Evolutionary conservation across 2,888 invertebrate genomes (phyloP).

Genomic region (Pandemis corylana): DNA sequence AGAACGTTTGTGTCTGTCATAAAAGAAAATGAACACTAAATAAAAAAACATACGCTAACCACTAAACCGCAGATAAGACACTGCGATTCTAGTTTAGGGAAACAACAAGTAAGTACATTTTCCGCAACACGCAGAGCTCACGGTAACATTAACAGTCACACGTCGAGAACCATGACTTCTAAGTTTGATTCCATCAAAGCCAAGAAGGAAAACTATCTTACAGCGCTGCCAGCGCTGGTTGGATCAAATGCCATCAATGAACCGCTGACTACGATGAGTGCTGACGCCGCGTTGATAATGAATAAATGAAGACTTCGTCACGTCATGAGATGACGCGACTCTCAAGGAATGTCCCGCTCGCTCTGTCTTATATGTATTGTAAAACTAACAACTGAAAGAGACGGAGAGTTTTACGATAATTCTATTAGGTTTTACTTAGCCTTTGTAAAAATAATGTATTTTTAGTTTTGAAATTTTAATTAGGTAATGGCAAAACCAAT

Average conservation of each 20-base stretch:
- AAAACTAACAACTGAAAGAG: slow-evolving; percentile 41
- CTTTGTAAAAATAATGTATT: background rate
- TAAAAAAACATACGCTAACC: background rate
- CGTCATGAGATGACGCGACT: slow-evolving; percentile 69
- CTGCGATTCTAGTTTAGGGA: background rate
- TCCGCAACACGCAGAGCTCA: too few relatives aligned
- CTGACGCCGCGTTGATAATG: slow-evolving; percentile 64
- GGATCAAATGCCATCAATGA: slow-evolving; percentile 56
- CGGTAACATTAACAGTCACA: background rate
- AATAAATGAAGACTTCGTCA: slow-evolving; percentile 55
- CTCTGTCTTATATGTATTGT: slow-evolving; percentile 49
- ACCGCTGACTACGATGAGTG: slow-evolving; percentile 59
- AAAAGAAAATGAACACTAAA: background rate
- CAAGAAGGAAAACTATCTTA: slow-evolving; percentile 14
- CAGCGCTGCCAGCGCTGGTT: slow-evolving; percentile 62
- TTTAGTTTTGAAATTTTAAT: too few relatives aligned
- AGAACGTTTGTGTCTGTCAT: background rate
- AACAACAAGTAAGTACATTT: background rate
- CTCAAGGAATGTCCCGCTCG: slow-evolving; percentile 63
- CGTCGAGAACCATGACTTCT: background rate
- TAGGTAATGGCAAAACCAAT: too few relatives aligned
- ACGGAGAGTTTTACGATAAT: slow-evolving; percentile 45
- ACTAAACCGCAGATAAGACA: background rate
- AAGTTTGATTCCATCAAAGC: background rate
- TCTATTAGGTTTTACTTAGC: slow-evolving; percentile 13